phyloP scores from a whole-genome alignment of 1,140 invertebrate species.

The Vanessa atalanta region DNA sequence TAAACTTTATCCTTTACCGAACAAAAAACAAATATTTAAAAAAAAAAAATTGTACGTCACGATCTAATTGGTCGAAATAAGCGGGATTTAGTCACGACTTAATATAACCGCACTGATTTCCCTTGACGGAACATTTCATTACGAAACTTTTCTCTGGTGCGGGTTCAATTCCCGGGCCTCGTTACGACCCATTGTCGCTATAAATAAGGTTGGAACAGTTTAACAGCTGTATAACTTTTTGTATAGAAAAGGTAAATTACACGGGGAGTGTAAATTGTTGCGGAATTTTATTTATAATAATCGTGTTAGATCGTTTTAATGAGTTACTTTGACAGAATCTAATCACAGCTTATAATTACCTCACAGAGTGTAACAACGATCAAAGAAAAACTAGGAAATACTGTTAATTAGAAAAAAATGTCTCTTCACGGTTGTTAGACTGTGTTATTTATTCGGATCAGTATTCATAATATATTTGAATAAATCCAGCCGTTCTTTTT shows the following conservation, averaged over 20 bases:
- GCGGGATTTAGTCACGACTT: slow-evolving; percentile 14
- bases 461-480: too few relatives aligned
- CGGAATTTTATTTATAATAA: neutral
- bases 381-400: too few relatives aligned
- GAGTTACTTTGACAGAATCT: too few relatives aligned
- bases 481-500: too few relatives aligned
- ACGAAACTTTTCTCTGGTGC: slow-evolving; percentile 19
- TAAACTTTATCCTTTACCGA: neutral
- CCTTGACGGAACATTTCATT: slow-evolving; percentile 14
- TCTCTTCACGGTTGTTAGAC: too few relatives aligned
- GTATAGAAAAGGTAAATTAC: slow-evolving; percentile 8
- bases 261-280: neutral
- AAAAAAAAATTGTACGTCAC: neutral
- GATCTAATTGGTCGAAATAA: slow-evolving; percentile 22
- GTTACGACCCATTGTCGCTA: slow-evolving; percentile 20
- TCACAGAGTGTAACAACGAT: too few relatives aligned
- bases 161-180: slow-evolving; percentile 19
- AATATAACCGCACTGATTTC: slow-evolving; percentile 22
- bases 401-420: too few relatives aligned
- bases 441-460: too few relatives aligned
- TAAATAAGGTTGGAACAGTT: slow-evolving; percentile 11
- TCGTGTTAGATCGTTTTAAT: too few relatives aligned
- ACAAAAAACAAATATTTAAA: neutral
- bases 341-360: too few relatives aligned
- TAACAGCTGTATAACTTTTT: slow-evolving; percentile 15